A percentile compares a stretch with the other conserved stretches of the same genome.
Conservation (phyloP, 2,888 invertebrate genomes). For the Hypomecis punctinalis region DNA sequence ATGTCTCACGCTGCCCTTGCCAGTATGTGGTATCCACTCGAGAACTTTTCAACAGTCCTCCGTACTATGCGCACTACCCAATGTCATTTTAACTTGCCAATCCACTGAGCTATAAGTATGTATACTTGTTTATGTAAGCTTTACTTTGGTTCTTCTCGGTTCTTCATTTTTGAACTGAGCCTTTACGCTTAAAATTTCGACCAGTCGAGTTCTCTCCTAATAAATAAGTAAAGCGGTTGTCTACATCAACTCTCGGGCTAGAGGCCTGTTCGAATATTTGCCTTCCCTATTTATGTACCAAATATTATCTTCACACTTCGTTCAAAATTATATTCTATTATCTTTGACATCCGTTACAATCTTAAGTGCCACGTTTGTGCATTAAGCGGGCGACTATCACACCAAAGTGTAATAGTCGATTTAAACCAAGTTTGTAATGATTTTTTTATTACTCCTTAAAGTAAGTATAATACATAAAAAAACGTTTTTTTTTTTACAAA, state of each 20-base stretch:
- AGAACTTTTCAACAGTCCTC: too few species aligned
- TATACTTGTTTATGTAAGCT: too few species aligned
- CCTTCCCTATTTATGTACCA: conserved; percentile 34
- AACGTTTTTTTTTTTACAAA: too few species aligned
- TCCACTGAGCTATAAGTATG: too few species aligned
- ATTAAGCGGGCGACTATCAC: conserved; percentile 55
- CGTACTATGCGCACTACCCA: too few species aligned
- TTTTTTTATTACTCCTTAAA: too few species aligned
- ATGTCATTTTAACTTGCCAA: too few species aligned
- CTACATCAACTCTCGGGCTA: conserved; percentile 14
- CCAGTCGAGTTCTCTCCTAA: conserved; percentile 6
- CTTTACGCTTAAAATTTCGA: background rate
- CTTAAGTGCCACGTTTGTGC: conserved; percentile 63
- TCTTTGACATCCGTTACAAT: conserved; percentile 65
- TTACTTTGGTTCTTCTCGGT: too few species aligned
- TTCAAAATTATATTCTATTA: conserved; percentile 62
- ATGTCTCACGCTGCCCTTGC: too few species aligned
- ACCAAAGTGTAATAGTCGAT: conserved; percentile 48
- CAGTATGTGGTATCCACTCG: too few species aligned
- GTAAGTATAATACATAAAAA: too few species aligned
- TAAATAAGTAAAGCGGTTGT: conserved; percentile 5
- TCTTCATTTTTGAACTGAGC: too few species aligned
- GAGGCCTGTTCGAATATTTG: conserved; percentile 25
- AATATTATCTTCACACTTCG: conserved; percentile 50
- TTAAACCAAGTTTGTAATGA: conserved; percentile 7